Evolutionary conservation across 2,888 invertebrate genomes (phyloP).

Genomic region (Ischnus inquisitorius): DNA sequence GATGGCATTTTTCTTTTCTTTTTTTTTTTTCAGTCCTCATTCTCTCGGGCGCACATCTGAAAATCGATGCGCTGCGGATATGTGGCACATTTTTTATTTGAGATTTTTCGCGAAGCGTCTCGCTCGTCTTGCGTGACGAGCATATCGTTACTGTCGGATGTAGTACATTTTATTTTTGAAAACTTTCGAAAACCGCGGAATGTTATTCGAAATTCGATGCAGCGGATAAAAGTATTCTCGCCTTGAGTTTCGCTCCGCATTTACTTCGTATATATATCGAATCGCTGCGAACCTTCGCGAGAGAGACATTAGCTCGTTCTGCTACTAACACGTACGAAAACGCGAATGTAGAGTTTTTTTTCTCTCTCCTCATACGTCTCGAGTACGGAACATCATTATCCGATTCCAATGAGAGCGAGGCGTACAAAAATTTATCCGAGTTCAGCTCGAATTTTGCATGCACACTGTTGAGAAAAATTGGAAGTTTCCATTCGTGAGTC

Average conservation of each 20-base stretch:
- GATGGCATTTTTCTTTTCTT: conserved; percentile 29
- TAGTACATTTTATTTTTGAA: not conserved
- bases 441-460: conserved; percentile 7
- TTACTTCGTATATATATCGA: not conserved
- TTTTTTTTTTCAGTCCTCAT: conserved; percentile 18
- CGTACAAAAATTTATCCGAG: not conserved
- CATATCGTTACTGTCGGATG: not conserved
- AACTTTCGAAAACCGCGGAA: not conserved
- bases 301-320: not conserved
- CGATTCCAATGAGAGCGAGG: not conserved
- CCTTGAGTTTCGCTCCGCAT: not conserved
- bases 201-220: not conserved
- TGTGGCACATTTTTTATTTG: conserved; percentile 19
- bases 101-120: not conserved
- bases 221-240: not conserved
- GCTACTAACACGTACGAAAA: not conserved
- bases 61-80: conserved; percentile 22
- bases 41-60: not conserved
- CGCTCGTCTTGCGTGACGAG: not conserved
- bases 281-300: not conserved
- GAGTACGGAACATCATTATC: conserved; percentile 2
- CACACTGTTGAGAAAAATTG: not conserved
- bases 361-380: not conserved
- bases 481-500: too few relatives aligned
- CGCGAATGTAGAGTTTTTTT: not conserved